Evolutionary conservation across 2,113 vertebrate species (phyloP).

Genomic region (Otolemur garnettii): DNA sequence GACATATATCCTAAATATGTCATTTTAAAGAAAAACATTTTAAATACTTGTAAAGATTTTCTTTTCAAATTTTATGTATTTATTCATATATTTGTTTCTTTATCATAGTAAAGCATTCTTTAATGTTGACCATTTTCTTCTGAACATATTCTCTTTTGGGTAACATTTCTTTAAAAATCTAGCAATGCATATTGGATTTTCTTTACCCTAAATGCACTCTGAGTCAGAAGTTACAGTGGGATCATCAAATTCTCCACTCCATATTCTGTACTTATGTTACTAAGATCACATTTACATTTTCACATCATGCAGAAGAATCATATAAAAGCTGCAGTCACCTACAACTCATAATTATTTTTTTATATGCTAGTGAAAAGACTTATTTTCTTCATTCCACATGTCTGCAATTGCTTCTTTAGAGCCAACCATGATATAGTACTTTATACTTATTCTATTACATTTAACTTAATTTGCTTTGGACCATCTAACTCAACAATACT

Average conservation of each 20-base stretch:
- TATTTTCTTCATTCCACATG: conserved; percentile 1
- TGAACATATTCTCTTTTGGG: background rate
- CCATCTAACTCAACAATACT: conserved; percentile 36
- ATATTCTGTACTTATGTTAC: conserved; percentile 39
- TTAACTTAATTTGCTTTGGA: conserved; percentile 30
- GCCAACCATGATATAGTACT: background rate
- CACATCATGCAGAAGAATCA: background rate
- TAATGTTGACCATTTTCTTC: background rate
- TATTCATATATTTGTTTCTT: background rate
- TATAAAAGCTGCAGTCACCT: conserved; percentile 29
- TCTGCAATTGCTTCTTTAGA: conserved; percentile 35
- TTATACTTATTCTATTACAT: background rate
- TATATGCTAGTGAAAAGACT: background rate
- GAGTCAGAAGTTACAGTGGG: background rate
- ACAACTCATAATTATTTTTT: background rate
- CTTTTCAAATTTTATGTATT: background rate
- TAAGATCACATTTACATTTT: conserved; percentile 65
- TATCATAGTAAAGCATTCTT: background rate
- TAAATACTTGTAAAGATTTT: background rate
- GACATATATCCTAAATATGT: background rate
- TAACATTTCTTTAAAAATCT: background rate
- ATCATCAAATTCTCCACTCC: background rate
- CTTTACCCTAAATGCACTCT: conserved; percentile 31
- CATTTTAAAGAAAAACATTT: background rate
- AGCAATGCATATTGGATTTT: background rate